phyloP scores from a whole-genome alignment of 2,113 vertebrate species.

The Otus sunia region DNA sequence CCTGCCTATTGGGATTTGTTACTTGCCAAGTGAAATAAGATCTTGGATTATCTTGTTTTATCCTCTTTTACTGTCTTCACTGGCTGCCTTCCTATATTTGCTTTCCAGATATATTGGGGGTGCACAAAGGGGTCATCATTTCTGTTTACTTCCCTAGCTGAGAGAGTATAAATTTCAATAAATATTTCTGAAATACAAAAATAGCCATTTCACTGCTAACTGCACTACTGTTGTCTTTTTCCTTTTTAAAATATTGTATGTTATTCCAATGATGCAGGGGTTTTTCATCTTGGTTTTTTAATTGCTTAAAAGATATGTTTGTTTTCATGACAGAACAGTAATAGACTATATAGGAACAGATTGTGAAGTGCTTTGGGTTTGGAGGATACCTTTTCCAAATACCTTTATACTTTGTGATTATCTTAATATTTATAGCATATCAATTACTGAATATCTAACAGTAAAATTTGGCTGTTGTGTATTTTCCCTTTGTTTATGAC shows the following conservation, averaged over 20 bases:
- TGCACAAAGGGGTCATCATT: not conserved
- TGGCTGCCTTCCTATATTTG: not conserved
- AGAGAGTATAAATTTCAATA: not conserved
- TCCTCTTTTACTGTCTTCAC: not conserved
- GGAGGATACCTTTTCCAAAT: not conserved
- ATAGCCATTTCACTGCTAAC: not conserved
- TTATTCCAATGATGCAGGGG: not conserved
- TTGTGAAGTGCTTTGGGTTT: not conserved
- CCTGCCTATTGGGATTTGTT: not conserved
- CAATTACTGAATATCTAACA: not conserved
- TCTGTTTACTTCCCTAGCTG: not conserved
- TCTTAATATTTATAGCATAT: not conserved
- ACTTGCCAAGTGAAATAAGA: not conserved
- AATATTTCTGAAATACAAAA: not conserved
- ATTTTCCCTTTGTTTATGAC: not conserved
- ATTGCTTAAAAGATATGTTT: not conserved
- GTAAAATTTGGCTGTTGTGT: not conserved
- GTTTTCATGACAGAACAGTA: not conserved
- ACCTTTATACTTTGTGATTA: not conserved
- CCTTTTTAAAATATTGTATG: fast-evolving
- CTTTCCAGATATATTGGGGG: not conserved
- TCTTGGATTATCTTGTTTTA: conserved; percentile 9
- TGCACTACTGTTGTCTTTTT: not conserved
- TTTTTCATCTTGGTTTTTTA: not conserved
- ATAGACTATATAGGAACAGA: not conserved